Percentiles rank a stretch among this genome's conserved stretches.
Conservation (phyloP, 2,797 vertebrate species). For the Amniataba percoides region DNA sequence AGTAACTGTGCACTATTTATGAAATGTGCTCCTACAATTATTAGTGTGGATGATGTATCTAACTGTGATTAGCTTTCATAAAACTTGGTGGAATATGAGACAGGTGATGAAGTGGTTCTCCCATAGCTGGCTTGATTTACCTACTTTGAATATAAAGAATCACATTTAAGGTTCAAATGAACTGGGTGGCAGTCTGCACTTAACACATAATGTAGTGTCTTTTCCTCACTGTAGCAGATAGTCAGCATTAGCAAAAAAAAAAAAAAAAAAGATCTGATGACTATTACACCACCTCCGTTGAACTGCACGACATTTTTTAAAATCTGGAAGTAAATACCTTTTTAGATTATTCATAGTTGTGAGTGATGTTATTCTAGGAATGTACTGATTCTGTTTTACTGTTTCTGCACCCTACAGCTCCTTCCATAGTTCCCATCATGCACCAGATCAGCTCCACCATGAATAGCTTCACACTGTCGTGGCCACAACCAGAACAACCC, state of each 20-base stretch:
- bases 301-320: background rate
- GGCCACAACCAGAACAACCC: conserved; percentile 98
- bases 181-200: background rate
- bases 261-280: background rate
- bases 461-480: conserved; percentile 97
- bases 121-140: background rate
- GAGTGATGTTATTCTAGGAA: conserved; percentile 8
- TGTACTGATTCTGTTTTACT: conserved; percentile 39
- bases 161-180: background rate
- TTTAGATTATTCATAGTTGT: background rate
- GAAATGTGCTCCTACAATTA: conserved; percentile 1
- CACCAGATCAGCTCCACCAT: conserved; percentile 99
- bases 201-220: background rate
- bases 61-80: conserved; percentile 9
- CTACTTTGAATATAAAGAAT: conserved; percentile 12
- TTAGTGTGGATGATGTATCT: background rate
- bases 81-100: background rate
- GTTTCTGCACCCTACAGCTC: conserved; percentile 84
- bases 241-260: conserved; percentile 6
- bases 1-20: background rate
- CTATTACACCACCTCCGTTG: background rate
- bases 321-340: background rate
- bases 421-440: conserved; percentile 98
- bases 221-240: background rate
- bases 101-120: conserved; percentile 6